These are phyloP conservation scores for Mythimna impura DNA, from an alignment of 2,888 invertebrate species.

Conservation along the genomic window DNA sequence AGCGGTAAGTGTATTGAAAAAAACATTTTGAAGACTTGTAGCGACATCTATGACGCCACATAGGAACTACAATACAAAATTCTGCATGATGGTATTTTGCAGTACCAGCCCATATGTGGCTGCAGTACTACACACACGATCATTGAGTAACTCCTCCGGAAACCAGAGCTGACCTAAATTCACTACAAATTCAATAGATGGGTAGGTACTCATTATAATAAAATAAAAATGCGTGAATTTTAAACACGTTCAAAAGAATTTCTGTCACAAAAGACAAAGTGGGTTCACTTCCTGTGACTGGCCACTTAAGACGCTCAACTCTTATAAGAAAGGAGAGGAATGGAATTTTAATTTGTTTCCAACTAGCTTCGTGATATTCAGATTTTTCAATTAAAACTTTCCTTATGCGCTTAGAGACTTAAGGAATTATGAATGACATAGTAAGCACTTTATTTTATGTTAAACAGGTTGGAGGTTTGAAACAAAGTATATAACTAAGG, in stretches of 20 bases:
- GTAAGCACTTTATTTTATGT: slow-evolving; percentile 5
- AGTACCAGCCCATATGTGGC: too few relatives aligned
- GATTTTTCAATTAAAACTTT: slow-evolving; percentile 61
- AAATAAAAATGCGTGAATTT: slow-evolving; percentile 24
- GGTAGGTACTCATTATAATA: slow-evolving; percentile 12
- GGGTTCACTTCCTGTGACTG: slow-evolving; percentile 46
- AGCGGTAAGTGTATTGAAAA: too few relatives aligned
- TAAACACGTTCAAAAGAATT: slow-evolving; percentile 33
- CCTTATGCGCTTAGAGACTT: slow-evolving; percentile 32
- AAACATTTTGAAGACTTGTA: too few relatives aligned
- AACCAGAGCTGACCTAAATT: background rate
- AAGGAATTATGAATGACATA: slow-evolving; percentile 20
- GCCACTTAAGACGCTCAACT: slow-evolving; percentile 44
- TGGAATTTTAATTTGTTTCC: slow-evolving; percentile 52
- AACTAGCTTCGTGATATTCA: slow-evolving; percentile 34
- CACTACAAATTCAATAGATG: background rate
- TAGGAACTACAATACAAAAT: too few relatives aligned
- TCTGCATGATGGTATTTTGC: too few relatives aligned
- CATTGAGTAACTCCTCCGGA: too few relatives aligned
- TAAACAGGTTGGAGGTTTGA: slow-evolving; percentile 11
- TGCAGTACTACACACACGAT: too few relatives aligned
- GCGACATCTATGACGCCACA: too few relatives aligned
- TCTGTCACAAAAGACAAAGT: slow-evolving; percentile 41
- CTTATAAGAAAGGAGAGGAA: slow-evolving; percentile 40
- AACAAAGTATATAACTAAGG: background rate